Percentiles rank a stretch among this genome's conserved stretches.
Evolutionary conservation across 2,797 vertebrate genomes (phyloP).

Genomic region (Betta splendens): DNA sequence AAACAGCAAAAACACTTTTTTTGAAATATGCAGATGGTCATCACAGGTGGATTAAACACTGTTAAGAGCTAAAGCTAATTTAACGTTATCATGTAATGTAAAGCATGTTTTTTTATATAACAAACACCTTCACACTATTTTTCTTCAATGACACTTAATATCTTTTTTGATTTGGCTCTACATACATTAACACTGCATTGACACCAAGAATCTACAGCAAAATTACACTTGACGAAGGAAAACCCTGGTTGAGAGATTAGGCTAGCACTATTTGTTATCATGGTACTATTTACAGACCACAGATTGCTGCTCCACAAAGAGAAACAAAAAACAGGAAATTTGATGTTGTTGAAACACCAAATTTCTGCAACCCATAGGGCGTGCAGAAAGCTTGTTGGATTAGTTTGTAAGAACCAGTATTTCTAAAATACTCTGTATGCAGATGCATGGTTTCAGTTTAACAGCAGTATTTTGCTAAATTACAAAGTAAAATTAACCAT

Average conservation of each 20-base stretch:
- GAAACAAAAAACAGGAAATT: conserved; percentile 38
- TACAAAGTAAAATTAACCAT: conserved; percentile 70
- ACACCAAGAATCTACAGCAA: conserved; percentile 76
- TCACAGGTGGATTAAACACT: conserved; percentile 77
- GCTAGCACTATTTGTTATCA: conserved; percentile 64
- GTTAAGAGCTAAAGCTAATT: conserved; percentile 80
- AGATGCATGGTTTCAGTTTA: conserved; percentile 50
- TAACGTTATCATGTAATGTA: conserved; percentile 74
- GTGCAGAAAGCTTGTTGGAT: conserved; percentile 11
- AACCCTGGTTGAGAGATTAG: conserved; percentile 76
- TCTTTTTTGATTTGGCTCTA: conserved; percentile 75
- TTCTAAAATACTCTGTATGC: conserved; percentile 54
- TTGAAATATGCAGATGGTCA: conserved; percentile 73
- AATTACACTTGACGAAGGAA: conserved; percentile 70
- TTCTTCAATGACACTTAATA: conserved; percentile 70
- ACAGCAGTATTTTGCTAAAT: conserved; percentile 67
- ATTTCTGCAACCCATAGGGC: conserved; percentile 32
- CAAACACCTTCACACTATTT: conserved; percentile 71
- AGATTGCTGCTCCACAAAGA: conserved; percentile 38
- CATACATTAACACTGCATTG: conserved; percentile 77
- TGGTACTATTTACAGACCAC: conserved; percentile 72
- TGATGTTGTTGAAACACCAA: conserved; percentile 28
- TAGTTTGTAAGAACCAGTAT: conserved; percentile 11
- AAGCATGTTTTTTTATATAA: conserved; percentile 69
- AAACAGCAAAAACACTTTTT: conserved; percentile 75